phyloP scores from a whole-genome alignment of 1,140 invertebrate species.

The Brachionus angularis region DNA sequence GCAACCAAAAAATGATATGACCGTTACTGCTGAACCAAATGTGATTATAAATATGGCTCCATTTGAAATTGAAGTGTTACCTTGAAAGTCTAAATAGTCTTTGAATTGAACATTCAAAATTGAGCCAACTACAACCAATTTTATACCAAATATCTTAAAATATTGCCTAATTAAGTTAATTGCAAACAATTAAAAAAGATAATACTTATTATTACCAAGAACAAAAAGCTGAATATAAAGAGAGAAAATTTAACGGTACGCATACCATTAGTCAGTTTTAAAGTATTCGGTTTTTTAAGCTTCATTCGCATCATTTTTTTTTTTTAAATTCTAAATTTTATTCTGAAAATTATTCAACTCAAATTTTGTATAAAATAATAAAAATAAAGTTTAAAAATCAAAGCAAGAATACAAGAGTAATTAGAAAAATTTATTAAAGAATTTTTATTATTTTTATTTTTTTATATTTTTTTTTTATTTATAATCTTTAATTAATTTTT shows the following conservation, averaged over 20 bases:
- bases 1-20: conserved; percentile 39
- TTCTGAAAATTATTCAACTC: too few species aligned
- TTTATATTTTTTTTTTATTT: conserved; percentile 9
- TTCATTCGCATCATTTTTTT: conserved; percentile 3
- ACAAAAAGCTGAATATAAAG: conserved; percentile 6
- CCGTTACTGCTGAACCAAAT: conserved; percentile 1
- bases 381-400: not conserved
- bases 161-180: not conserved
- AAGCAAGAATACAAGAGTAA: too few species aligned
- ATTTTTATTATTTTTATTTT: too few species aligned
- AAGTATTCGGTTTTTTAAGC: not conserved
- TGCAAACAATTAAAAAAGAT: not conserved
- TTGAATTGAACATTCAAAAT: conserved; percentile 41
- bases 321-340: too few species aligned
- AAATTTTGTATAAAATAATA: too few species aligned
- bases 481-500: conserved; percentile 1
- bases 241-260: conserved; percentile 27
- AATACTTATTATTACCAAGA: conserved; percentile 26
- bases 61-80: conserved; percentile 31
- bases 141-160: conserved; percentile 13
- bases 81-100: conserved; percentile 41
- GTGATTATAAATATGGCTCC: conserved; percentile 34
- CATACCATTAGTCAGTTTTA: conserved; percentile 40
- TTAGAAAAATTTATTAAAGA: too few species aligned
- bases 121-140: conserved; percentile 26